Conservation (phyloP, 2,888 invertebrate species). For the Drosophila putrida region DNA sequence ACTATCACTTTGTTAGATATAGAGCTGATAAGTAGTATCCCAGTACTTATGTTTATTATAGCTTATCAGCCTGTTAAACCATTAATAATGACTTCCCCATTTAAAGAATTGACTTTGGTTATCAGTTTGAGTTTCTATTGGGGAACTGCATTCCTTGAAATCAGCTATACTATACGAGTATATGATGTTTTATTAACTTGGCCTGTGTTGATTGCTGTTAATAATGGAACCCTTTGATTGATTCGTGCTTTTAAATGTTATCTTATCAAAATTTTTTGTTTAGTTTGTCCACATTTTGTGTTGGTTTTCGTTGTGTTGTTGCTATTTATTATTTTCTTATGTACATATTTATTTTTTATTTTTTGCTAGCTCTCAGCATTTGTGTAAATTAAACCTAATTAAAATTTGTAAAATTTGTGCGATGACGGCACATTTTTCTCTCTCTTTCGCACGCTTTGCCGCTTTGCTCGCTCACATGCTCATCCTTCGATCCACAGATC, state of each 20-base stretch:
- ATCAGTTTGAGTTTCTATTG: constrained; percentile 6
- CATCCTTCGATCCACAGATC: constrained; percentile 86
- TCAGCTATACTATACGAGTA: background rate
- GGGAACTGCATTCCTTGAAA: constrained; percentile 8
- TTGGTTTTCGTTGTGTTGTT: constrained; percentile 35
- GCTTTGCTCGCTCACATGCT: constrained; percentile 62
- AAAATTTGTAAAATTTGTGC: constrained; percentile 67
- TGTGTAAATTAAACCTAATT: constrained; percentile 65
- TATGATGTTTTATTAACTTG: constrained; percentile 12
- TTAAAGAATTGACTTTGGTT: constrained; percentile 11
- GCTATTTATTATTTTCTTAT: constrained; percentile 33
- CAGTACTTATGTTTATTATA: constrained; percentile 2
- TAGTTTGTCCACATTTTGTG: constrained; percentile 15
- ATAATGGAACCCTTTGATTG: constrained; percentile 40
- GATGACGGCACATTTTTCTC: constrained; percentile 62
- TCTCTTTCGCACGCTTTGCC: constrained; percentile 64
- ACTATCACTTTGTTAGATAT: background rate
- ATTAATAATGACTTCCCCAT: constrained; percentile 5
- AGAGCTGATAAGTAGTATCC: background rate
- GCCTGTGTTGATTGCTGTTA: constrained; percentile 30
- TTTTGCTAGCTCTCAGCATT: constrained; percentile 51
- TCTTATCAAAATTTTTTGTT: constrained; percentile 23
- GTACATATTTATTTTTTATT: constrained; percentile 18
- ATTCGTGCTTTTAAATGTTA: constrained; percentile 27
- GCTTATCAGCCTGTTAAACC: constrained; percentile 17